Evolutionary conservation across 2,888 invertebrate genomes (phyloP).

Genomic region (Synergus umbraculus): DNA sequence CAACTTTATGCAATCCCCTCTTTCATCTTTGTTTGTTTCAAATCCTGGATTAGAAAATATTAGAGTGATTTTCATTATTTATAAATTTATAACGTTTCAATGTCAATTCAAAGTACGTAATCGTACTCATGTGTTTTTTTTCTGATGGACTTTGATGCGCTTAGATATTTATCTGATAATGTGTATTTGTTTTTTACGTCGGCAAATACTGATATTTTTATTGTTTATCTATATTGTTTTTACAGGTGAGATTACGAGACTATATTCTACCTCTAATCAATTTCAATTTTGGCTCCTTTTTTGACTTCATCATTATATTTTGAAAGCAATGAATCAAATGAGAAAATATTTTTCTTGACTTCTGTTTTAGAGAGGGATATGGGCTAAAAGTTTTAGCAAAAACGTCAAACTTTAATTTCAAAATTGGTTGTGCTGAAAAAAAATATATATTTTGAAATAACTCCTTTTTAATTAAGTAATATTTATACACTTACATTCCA

Average conservation of each 20-base stretch:
- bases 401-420: conserved; percentile 66
- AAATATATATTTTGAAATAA: not conserved
- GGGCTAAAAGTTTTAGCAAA: conserved; percentile 2
- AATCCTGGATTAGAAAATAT: not conserved
- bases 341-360: not conserved
- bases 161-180: not conserved
- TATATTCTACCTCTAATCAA: conserved; percentile 53
- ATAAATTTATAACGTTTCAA: not conserved
- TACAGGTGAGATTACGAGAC: not conserved
- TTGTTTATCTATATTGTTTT: not conserved
- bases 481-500: conserved; percentile 52
- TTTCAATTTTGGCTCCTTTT: not conserved
- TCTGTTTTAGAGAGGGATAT: not conserved
- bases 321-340: not conserved
- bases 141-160: not conserved
- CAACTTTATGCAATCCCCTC: not conserved
- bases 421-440: conserved; percentile 54
- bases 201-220: no score
- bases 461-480: not conserved
- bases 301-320: not conserved
- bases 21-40: not conserved
- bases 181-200: no score
- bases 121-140: not conserved
- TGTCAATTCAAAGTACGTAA: no score
- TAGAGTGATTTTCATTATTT: not conserved